Conservation (phyloP, 2,888 invertebrate genomes). For the Sinohyriopsis cumingii region DNA sequence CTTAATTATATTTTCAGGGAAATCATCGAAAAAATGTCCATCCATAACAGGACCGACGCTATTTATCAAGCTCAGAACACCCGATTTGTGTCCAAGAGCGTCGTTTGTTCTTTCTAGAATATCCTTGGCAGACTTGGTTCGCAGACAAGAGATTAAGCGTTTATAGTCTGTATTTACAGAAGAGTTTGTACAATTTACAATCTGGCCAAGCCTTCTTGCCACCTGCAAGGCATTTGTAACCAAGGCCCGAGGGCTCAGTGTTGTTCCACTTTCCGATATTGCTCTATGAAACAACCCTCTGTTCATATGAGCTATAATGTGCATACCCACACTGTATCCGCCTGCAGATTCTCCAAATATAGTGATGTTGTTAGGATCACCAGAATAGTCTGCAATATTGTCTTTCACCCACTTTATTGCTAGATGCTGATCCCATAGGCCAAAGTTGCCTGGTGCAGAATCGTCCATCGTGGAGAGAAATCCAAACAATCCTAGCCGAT, state of each 20-base stretch:
- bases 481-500: constrained; percentile 50
- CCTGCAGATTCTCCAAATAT: constrained; percentile 55
- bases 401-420: constrained; percentile 50
- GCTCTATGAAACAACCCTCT: constrained; percentile 41
- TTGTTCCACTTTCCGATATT: constrained; percentile 67
- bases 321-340: constrained; percentile 40
- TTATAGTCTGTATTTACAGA: constrained; percentile 1
- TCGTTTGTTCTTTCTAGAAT: constrained; percentile 17
- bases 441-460: constrained; percentile 39
- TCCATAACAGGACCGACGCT: constrained; percentile 36
- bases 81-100: background rate
- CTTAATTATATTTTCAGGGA: constrained; percentile 20
- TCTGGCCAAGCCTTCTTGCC: constrained; percentile 21
- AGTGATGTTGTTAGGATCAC: constrained; percentile 37
- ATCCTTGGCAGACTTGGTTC: constrained; percentile 12
- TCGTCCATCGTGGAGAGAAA: constrained; percentile 42
- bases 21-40: constrained; percentile 24
- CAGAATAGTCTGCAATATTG: constrained; percentile 49
- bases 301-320: constrained; percentile 33
- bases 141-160: constrained; percentile 20
- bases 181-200: constrained; percentile 17
- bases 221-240: constrained; percentile 17
- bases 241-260: constrained; percentile 80
- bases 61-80: constrained; percentile 10
- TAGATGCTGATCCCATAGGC: constrained; percentile 47